Percentiles rank a stretch among this genome's conserved stretches.
Evolutionary conservation across 2,888 invertebrate genomes (phyloP).

Genomic region (Sphaerophoria rueppellii): DNA sequence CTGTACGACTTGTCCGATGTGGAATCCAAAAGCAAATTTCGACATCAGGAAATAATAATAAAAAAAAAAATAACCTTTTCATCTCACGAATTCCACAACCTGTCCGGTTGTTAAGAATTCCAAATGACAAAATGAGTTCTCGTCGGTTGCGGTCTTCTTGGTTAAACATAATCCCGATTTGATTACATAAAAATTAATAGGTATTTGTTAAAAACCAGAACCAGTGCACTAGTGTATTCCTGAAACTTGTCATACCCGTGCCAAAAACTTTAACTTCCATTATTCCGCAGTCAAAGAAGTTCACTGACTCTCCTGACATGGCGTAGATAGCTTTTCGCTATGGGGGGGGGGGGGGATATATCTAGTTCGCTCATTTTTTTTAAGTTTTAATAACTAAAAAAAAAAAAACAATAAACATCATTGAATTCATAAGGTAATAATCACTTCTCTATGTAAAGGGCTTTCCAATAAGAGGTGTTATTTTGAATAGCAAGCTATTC

Average conservation of each 20-base stretch:
- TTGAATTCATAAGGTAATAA: no score
- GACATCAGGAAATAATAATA: no score
- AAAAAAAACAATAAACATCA: no score
- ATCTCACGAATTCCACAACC: not conserved
- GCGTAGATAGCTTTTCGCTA: no score
- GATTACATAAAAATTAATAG: conserved; percentile 1
- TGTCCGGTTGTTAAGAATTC: not conserved
- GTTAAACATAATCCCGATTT: not conserved
- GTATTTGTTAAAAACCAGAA: not conserved
- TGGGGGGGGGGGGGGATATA: no score
- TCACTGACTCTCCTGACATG: conserved; percentile 55
- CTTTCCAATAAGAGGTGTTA: no score
- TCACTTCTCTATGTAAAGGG: no score
- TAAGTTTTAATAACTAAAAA: no score
- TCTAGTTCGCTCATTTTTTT: no score
- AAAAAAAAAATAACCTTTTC: not conserved
- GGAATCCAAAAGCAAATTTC: not conserved
- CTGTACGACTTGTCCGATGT: no score
- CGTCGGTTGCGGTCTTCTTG: not conserved
- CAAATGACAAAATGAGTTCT: not conserved
- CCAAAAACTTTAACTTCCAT: conserved; percentile 18
- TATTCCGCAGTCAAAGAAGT: conserved; percentile 35
- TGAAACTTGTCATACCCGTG: conserved; percentile 63
- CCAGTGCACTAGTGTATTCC: conserved; percentile 27
- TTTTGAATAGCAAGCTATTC: no score